phyloP scores from a whole-genome alignment of 2,888 invertebrate genomes.

The Alloscopus bannaensis region DNA sequence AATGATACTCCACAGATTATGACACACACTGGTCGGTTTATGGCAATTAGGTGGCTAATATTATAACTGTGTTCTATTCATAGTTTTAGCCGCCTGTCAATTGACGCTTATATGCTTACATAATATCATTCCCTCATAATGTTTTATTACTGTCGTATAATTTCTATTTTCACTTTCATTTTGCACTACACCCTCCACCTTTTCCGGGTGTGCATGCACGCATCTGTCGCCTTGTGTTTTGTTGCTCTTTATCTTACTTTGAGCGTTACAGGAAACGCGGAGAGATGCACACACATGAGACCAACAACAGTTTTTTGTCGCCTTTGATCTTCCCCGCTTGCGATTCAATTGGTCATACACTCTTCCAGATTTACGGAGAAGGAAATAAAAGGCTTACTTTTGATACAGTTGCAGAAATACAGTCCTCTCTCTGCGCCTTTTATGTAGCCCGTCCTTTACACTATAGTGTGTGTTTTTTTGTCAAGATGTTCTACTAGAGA shows the following conservation, averaged over 20 bases:
- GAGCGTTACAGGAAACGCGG: slow-evolving; percentile 22
- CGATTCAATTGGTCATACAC: slow-evolving; percentile 73
- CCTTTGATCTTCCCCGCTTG: slow-evolving; percentile 72
- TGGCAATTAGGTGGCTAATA: too few relatives aligned
- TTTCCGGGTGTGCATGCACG: background rate
- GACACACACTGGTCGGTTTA: too few relatives aligned
- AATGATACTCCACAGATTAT: too few relatives aligned
- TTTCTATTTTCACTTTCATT: slow-evolving; percentile 4
- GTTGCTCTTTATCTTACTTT: background rate
- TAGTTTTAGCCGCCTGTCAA: too few relatives aligned
- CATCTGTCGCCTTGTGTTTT: slow-evolving; percentile 18
- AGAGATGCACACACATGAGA: slow-evolving; percentile 64
- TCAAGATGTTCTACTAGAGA: slow-evolving; percentile 10
- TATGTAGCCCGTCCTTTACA: too few relatives aligned
- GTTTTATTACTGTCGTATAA: too few relatives aligned
- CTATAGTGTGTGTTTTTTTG: slow-evolving; percentile 3
- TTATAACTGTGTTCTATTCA: too few relatives aligned
- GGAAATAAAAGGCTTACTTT: slow-evolving; percentile 36
- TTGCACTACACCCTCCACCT: too few relatives aligned
- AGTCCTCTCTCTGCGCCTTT: too few relatives aligned
- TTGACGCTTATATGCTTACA: too few relatives aligned
- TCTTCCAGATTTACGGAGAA: slow-evolving; percentile 57
- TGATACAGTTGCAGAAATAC: slow-evolving; percentile 20
- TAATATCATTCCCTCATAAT: too few relatives aligned
- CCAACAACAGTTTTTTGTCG: slow-evolving; percentile 51